These are phyloP conservation scores for Formica selysi DNA, from an alignment of 1,140 invertebrate species.

Conservation along the genomic window DNA sequence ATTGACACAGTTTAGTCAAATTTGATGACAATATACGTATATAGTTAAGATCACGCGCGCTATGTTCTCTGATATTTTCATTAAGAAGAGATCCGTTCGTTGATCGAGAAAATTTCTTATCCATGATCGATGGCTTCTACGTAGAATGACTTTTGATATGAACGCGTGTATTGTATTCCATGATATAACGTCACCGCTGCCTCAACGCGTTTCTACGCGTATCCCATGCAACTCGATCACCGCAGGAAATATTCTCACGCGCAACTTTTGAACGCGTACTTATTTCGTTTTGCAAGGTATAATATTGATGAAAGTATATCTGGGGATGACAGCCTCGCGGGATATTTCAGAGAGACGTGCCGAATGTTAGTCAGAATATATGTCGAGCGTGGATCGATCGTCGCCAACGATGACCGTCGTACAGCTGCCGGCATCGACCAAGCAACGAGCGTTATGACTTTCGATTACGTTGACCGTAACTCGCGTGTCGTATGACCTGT, in stretches of 20 bases:
- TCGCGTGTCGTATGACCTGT: not conserved
- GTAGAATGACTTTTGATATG: not conserved
- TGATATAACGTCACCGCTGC: not conserved
- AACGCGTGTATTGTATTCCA: not conserved
- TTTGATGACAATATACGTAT: too few species aligned
- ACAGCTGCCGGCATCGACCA: not conserved
- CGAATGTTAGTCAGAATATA: conserved; percentile 6
- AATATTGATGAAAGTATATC: not conserved
- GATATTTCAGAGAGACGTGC: conserved; percentile 35
- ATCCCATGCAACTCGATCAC: not conserved
- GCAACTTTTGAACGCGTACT: not conserved
- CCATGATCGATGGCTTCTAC: too few species aligned
- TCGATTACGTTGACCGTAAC: conserved; percentile 29
- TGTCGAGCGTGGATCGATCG: conserved; percentile 9
- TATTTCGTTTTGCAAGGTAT: not conserved
- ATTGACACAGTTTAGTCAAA: too few species aligned
- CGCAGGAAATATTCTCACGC: not conserved
- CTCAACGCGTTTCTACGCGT: not conserved
- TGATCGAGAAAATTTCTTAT: not conserved
- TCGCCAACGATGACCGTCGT: not conserved
- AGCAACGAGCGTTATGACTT: conserved; percentile 7
- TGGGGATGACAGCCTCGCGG: conserved; percentile 15
- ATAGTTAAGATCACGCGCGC: too few species aligned
- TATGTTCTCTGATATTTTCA: too few species aligned
- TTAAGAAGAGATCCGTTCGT: not conserved